These are phyloP conservation scores for Megalops atlanticus DNA, from an alignment of 2,113 vertebrate genomes.

Conservation along the genomic window DNA sequence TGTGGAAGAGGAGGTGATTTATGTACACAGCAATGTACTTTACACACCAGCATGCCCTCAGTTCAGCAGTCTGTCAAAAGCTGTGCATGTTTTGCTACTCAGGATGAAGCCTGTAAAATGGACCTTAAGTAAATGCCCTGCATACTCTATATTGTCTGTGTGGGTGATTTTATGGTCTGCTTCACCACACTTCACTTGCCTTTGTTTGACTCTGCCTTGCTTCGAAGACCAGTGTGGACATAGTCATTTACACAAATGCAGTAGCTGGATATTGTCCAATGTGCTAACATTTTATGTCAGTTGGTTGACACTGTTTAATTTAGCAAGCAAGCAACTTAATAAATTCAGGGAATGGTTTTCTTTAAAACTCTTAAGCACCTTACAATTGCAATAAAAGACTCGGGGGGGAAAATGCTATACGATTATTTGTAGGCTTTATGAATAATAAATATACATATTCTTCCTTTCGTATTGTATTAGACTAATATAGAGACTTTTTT, in stretches of 20 bases:
- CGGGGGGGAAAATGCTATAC: background rate
- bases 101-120: too few relatives aligned
- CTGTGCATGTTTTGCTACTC: too few relatives aligned
- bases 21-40: too few relatives aligned
- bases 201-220: background rate
- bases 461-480: background rate
- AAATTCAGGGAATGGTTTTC: background rate
- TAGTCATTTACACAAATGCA: background rate
- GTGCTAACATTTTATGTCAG: background rate
- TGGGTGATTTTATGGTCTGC: background rate
- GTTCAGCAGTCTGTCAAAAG: too few relatives aligned
- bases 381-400: background rate
- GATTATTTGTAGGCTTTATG: background rate
- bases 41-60: too few relatives aligned
- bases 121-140: too few relatives aligned
- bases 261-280: background rate
- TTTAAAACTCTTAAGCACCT: background rate
- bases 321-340: background rate
- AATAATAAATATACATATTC: background rate
- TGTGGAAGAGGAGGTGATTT: too few relatives aligned
- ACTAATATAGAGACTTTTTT: background rate
- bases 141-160: too few relatives aligned
- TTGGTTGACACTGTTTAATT: background rate
- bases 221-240: background rate
- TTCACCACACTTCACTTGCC: too few relatives aligned